Evolutionary conservation across 2,797 vertebrate genomes (phyloP).

Genomic region (Hyperoplus lanceolatus): DNA sequence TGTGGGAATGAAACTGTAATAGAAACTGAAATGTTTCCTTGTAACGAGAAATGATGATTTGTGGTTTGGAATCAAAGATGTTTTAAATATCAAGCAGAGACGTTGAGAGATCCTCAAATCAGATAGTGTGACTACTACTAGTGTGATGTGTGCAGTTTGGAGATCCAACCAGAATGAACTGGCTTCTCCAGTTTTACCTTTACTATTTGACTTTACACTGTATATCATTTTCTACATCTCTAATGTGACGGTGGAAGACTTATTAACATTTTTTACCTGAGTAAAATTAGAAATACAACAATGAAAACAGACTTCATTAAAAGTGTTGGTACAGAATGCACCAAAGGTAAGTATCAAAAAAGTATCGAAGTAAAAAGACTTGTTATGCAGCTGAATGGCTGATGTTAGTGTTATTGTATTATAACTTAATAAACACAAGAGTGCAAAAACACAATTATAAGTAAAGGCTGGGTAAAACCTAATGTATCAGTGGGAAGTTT

Average conservation of each 20-base stretch:
- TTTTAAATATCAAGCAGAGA: neutral
- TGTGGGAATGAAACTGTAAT: constrained; percentile 34
- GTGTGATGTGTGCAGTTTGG: neutral
- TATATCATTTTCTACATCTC: neutral
- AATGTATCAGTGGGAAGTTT: neutral
- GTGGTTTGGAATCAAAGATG: neutral
- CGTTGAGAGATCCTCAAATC: neutral
- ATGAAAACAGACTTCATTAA: neutral
- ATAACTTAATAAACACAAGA: neutral
- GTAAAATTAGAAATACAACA: neutral
- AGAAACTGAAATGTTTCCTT: constrained; percentile 6
- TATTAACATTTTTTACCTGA: neutral
- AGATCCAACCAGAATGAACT: neutral
- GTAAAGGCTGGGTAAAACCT: too few relatives aligned
- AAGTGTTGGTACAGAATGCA: neutral
- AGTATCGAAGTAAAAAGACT: neutral
- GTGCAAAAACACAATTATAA: neutral
- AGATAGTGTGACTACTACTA: neutral
- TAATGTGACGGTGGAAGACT: neutral
- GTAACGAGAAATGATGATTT: neutral
- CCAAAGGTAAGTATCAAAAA: neutral
- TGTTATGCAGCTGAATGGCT: neutral
- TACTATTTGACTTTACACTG: neutral
- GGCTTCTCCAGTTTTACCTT: neutral
- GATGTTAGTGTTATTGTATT: neutral